These are phyloP conservation scores for Gymnarchus niloticus DNA, from an alignment of 2,113 vertebrate species.

Conservation along the genomic window DNA sequence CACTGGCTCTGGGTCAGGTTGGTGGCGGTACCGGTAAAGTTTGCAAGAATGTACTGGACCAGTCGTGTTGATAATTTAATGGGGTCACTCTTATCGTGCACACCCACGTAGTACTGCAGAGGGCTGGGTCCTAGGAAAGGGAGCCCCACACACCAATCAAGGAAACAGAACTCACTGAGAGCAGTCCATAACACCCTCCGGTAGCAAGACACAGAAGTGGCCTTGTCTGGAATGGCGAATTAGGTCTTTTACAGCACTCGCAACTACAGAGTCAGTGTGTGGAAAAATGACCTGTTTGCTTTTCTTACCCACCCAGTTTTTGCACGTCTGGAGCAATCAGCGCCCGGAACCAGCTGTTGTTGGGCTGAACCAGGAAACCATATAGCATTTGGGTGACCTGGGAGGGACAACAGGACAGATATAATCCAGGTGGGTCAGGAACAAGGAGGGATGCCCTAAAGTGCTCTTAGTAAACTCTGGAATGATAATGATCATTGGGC, in stretches of 20 bases:
- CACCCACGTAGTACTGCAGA: conserved; percentile 78
- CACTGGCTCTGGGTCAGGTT: conserved; percentile 75
- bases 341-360: conserved; percentile 88
- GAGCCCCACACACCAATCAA: conserved; percentile 8
- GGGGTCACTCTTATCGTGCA: conserved; percentile 48
- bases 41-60: conserved; percentile 77
- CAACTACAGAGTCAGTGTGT: not conserved
- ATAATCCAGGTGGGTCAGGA: not conserved
- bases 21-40: conserved; percentile 68
- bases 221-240: not conserved
- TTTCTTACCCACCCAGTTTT: conserved; percentile 61
- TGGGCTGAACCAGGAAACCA: conserved; percentile 75
- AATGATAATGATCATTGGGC: not conserved
- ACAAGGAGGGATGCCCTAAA: not conserved
- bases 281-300: not conserved
- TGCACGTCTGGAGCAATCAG: conserved; percentile 63
- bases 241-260: not conserved
- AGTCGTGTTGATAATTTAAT: conserved; percentile 62
- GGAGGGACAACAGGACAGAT: not conserved
- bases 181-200: not conserved
- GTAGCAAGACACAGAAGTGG: not conserved
- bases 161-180: not conserved
- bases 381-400: conserved; percentile 83
- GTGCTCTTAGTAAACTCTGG: not conserved
- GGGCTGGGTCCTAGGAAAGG: conserved; percentile 57